Conservation (phyloP, 2,888 invertebrate species). For the Cerceris ruficornis region DNA sequence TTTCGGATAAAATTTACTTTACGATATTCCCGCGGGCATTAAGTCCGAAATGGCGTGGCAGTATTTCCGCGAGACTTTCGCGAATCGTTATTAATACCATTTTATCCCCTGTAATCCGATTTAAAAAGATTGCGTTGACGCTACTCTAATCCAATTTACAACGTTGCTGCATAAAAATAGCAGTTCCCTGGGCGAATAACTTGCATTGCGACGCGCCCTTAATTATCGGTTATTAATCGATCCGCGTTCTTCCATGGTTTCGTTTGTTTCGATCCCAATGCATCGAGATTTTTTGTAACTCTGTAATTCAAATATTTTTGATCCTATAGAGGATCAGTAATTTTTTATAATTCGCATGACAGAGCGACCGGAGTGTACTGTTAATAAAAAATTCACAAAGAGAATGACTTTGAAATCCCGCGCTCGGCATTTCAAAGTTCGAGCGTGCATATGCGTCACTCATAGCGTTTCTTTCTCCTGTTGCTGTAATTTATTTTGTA, state of each 20-base stretch:
- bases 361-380: too few relatives aligned
- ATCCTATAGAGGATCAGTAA: too few relatives aligned
- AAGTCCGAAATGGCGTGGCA: slow-evolving; percentile 1
- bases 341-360: too few relatives aligned
- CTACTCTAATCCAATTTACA: slow-evolving; percentile 5
- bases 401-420: too few relatives aligned
- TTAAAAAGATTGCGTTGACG: background rate
- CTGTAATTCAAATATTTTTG: too few relatives aligned
- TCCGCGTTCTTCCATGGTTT: background rate
- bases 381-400: too few relatives aligned
- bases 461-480: too few relatives aligned
- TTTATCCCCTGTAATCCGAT: slow-evolving; percentile 6
- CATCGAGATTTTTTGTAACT: background rate
- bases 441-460: too few relatives aligned
- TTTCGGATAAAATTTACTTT: background rate
- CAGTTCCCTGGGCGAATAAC: background rate
- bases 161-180: slow-evolving; percentile 8
- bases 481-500: too few relatives aligned
- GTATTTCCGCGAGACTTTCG: slow-evolving; percentile 2
- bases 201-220: background rate
- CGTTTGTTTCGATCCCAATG: background rate
- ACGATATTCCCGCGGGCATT: background rate
- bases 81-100: slow-evolving; percentile 14
- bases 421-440: too few relatives aligned
- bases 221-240: background rate